A percentile compares a stretch with the other conserved stretches of the same genome.
Conservation (phyloP, 2,797 vertebrate genomes). For the Corythornis leucogaster region DNA sequence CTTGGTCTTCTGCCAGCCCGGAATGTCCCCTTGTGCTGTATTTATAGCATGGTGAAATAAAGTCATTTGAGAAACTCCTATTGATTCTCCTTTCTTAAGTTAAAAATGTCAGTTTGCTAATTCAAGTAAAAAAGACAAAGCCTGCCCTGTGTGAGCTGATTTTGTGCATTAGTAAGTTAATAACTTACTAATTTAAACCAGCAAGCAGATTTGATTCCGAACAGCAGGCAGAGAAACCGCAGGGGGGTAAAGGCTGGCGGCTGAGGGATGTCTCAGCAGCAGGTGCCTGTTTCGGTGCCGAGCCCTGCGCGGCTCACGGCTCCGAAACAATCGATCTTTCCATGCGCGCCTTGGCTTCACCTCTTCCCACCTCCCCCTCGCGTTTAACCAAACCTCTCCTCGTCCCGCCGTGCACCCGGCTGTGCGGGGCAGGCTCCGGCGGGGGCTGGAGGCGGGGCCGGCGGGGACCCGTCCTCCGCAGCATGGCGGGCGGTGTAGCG, state of each 20-base stretch:
- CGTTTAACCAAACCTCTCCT: too few relatives aligned
- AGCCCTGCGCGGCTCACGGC: too few relatives aligned
- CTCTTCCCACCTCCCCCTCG: too few relatives aligned
- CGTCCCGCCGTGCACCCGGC: not conserved
- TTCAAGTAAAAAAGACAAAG: not conserved
- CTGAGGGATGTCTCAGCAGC: rapidly evolving
- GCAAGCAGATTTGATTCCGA: not conserved
- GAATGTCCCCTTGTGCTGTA: rapidly evolving
- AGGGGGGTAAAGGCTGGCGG: not conserved
- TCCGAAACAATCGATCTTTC: too few relatives aligned
- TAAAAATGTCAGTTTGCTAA: not conserved
- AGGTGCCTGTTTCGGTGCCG: too few relatives aligned
- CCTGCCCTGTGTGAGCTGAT: too few relatives aligned
- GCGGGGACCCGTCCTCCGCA: not conserved
- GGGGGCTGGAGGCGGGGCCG: not conserved
- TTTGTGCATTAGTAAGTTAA: not conserved
- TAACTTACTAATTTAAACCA: too few relatives aligned
- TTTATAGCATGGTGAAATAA: not conserved
- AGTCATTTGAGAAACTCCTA: not conserved
- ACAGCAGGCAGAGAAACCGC: not conserved
- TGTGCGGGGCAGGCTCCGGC: too few relatives aligned
- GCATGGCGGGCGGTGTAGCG: not conserved
- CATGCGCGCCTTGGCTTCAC: too few relatives aligned
- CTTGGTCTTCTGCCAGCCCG: not conserved
- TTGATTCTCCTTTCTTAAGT: not conserved